A percentile compares a stretch with the other conserved stretches of the same genome.
phyloP scores from a whole-genome alignment of 2,888 invertebrate genomes.

The Drosophila diplacantha region DNA sequence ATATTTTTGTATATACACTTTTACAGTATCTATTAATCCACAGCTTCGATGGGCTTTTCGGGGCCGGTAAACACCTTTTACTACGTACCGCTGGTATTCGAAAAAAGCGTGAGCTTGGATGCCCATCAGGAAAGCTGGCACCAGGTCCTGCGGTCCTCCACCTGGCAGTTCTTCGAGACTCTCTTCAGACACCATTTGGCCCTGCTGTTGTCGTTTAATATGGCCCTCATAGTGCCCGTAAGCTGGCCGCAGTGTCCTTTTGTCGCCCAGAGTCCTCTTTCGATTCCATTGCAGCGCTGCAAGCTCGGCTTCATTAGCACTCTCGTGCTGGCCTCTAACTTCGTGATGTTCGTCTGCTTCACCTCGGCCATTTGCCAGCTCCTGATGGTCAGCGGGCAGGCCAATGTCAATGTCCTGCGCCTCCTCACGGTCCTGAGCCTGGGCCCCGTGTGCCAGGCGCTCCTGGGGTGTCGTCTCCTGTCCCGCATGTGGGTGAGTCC shows the following conservation, averaged over 20 bases:
- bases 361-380: conserved; percentile 43
- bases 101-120: conserved; percentile 18
- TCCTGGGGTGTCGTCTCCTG: conserved; percentile 40
- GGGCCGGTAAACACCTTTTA: conserved; percentile 53
- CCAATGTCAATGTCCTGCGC: conserved; percentile 6
- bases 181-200: conserved; percentile 53
- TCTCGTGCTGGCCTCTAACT: conserved; percentile 47
- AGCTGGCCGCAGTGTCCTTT: conserved; percentile 7
- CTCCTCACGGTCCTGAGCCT: conserved; percentile 43
- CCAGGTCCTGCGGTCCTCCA: conserved; percentile 33
- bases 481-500: conserved; percentile 46
- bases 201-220: conserved; percentile 43
- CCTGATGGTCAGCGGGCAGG: conserved; percentile 22
- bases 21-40: not conserved
- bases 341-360: conserved; percentile 47
- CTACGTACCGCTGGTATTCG: conserved; percentile 49
- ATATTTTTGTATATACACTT: not conserved
- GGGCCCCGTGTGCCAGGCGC: conserved; percentile 48
- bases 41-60: conserved; percentile 40
- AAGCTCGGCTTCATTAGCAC: conserved; percentile 47
- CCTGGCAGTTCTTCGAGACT: conserved; percentile 50
- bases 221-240: conserved; percentile 52
- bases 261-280: not conserved
- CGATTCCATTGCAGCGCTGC: conserved; percentile 40
- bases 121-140: conserved; percentile 28